Evolutionary conservation across 2,888 invertebrate species (phyloP).

Genomic region (Perizoma affinitatum): DNA sequence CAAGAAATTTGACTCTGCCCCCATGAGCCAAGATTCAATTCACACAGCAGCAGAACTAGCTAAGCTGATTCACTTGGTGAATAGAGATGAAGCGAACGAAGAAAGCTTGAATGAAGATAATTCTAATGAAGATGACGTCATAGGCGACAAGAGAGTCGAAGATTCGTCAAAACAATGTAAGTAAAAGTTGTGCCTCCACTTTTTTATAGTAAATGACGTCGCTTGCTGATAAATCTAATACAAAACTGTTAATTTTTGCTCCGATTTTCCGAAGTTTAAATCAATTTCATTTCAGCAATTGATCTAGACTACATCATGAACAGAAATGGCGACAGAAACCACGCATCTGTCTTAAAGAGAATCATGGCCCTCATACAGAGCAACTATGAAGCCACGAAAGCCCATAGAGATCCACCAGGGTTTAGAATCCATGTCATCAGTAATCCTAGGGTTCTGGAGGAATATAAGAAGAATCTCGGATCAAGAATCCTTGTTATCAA

Average conservation of each 20-base stretch:
- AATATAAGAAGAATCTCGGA: too few species aligned
- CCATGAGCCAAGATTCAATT: background rate
- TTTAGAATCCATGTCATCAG: constrained; percentile 15
- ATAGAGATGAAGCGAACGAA: background rate
- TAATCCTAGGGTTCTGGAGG: too few species aligned
- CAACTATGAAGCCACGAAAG: background rate
- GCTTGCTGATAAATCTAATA: too few species aligned
- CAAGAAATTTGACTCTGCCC: background rate
- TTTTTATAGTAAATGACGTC: too few species aligned
- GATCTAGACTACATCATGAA: constrained; percentile 14
- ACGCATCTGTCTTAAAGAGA: background rate
- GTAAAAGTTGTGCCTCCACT: background rate
- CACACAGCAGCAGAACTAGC: constrained; percentile 21
- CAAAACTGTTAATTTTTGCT: too few species aligned
- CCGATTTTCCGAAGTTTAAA: too few species aligned
- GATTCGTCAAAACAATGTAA: background rate
- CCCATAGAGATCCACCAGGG: background rate
- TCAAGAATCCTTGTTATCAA: background rate
- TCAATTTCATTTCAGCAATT: constrained; percentile 11
- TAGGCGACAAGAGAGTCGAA: background rate
- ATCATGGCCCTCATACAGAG: background rate
- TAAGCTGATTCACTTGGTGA: constrained; percentile 19
- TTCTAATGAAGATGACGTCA: too few species aligned
- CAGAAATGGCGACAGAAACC: background rate
- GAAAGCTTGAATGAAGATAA: background rate